These are phyloP conservation scores for Rhynchomys soricoides DNA, from an alignment of 2,113 vertebrate species.

Conservation along the genomic window DNA sequence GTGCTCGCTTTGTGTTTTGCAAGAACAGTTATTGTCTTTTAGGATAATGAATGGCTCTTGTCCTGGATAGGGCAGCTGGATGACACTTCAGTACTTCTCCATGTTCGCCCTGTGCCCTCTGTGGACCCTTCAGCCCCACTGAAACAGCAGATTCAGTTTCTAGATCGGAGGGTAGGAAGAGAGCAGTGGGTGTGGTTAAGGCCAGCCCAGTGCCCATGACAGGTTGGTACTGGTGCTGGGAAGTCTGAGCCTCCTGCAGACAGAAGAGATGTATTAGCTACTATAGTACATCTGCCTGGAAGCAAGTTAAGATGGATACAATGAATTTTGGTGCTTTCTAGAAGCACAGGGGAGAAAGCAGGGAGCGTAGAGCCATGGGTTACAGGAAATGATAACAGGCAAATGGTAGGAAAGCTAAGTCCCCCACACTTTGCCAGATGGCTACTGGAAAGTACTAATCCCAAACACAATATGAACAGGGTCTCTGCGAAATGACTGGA, in stretches of 20 bases:
- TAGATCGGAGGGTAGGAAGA: neutral
- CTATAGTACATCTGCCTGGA: neutral
- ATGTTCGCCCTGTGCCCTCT: neutral
- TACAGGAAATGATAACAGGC: neutral
- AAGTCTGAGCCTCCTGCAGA: neutral
- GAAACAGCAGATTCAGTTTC: neutral
- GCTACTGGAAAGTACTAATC: conserved; percentile 4
- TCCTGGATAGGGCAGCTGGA: neutral
- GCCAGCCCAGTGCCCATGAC: neutral
- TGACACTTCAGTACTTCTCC: neutral
- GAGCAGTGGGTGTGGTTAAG: neutral
- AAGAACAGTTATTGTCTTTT: neutral
- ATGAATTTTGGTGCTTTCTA: too few species aligned
- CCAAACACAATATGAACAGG: conserved; percentile 2
- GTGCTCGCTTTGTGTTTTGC: neutral
- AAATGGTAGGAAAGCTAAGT: neutral
- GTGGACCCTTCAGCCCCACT: neutral
- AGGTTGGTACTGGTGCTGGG: neutral
- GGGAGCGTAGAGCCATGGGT: neutral
- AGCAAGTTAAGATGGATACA: neutral
- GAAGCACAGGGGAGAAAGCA: neutral
- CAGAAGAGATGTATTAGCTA: conserved; percentile 22
- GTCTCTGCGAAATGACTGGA: conserved; percentile 28
- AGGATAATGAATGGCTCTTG: neutral
- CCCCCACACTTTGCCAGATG: neutral